These are phyloP conservation scores for Onthophagus taurus DNA, from an alignment of 1,140 invertebrate genomes.

Conservation along the genomic window DNA sequence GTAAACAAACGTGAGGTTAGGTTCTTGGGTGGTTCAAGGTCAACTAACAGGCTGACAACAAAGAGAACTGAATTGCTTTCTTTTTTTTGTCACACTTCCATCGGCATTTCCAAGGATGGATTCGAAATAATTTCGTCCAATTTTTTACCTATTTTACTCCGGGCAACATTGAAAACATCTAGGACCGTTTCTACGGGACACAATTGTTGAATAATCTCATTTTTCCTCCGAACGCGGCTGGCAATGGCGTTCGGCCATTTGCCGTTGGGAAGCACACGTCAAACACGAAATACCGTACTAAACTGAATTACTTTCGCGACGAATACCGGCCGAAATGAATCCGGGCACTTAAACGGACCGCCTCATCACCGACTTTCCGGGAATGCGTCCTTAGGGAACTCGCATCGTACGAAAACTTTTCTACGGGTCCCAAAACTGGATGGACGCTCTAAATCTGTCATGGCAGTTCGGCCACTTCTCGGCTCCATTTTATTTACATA, in stretches of 20 bases:
- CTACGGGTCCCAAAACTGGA: constrained; percentile 22
- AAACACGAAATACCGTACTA: constrained; percentile 23
- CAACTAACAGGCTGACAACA: constrained; percentile 28
- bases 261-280: constrained; percentile 25
- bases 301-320: constrained; percentile 24
- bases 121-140: constrained; percentile 3
- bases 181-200: constrained; percentile 5
- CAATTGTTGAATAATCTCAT: not conserved
- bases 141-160: constrained; percentile 3
- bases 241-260: constrained; percentile 24
- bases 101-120: constrained; percentile 5
- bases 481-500: constrained; percentile 14
- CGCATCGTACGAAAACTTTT: constrained; percentile 35
- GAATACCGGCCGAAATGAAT: constrained; percentile 19
- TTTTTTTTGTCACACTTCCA: constrained; percentile 19
- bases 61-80: constrained; percentile 21
- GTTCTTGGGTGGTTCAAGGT: constrained; percentile 23
- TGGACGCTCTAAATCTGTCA: constrained; percentile 38
- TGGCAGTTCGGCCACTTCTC: constrained; percentile 28
- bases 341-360: constrained; percentile 16
- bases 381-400: constrained; percentile 27
- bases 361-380: constrained; percentile 32
- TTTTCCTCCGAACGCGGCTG: constrained; percentile 9
- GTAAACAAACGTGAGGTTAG: constrained; percentile 14
- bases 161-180: not conserved